Conservation (phyloP, 1,140 invertebrate genomes). For the Pentalonia nigronervosa region DNA sequence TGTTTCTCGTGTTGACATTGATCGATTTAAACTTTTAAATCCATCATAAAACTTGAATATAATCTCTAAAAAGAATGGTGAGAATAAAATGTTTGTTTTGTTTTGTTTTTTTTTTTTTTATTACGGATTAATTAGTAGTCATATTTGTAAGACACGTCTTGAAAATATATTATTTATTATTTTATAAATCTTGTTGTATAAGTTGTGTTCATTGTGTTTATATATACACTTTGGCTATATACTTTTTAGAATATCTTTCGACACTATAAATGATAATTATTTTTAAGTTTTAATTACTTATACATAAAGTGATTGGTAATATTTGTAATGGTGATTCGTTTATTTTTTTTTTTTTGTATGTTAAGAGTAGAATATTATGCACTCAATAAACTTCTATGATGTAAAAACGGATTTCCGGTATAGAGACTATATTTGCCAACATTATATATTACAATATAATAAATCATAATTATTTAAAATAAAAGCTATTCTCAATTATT, state of each 20-base stretch:
- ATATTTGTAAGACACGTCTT: background rate
- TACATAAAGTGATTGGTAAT: slow-evolving; percentile 20
- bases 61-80: background rate
- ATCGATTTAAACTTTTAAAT: slow-evolving; percentile 32
- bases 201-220: slow-evolving; percentile 25
- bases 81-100: slow-evolving; percentile 1
- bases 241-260: slow-evolving; percentile 6
- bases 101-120: slow-evolving; percentile 14
- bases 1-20: slow-evolving; percentile 38
- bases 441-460: slow-evolving; percentile 50
- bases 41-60: slow-evolving; percentile 33
- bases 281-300: slow-evolving; percentile 44
- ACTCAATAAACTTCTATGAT: slow-evolving; percentile 35
- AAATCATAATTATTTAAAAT: slow-evolving; percentile 32
- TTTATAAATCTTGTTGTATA: slow-evolving; percentile 28
- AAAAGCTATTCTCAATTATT: background rate
- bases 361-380: slow-evolving; percentile 50
- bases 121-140: slow-evolving; percentile 19
- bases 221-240: background rate
- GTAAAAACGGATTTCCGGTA: slow-evolving; percentile 32
- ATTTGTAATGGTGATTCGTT: slow-evolving; percentile 43
- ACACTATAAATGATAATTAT: slow-evolving; percentile 37
- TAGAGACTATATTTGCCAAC: slow-evolving; percentile 53
- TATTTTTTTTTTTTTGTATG: slow-evolving; percentile 40
- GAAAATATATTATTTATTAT: slow-evolving; percentile 13